phyloP scores from a whole-genome alignment of 2,113 vertebrate species.

The Phalacrocorax carbo region DNA sequence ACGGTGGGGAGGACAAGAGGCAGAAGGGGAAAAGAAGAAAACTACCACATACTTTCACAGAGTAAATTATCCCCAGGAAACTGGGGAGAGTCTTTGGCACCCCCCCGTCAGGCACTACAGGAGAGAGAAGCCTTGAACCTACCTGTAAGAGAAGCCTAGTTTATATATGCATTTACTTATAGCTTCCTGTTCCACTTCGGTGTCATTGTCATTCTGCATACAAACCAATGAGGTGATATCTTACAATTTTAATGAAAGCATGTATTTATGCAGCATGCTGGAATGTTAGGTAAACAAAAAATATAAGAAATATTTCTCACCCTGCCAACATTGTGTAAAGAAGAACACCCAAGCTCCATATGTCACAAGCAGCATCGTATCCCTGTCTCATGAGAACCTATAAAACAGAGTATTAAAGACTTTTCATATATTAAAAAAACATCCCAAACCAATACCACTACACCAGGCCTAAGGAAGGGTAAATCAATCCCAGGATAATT shows the following conservation, averaged over 20 bases:
- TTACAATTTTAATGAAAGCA: not conserved
- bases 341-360: conserved; percentile 89
- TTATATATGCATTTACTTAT: not conserved
- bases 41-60: not conserved
- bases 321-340: conserved; percentile 89
- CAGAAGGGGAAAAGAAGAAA: not conserved
- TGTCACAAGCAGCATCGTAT: conserved; percentile 89
- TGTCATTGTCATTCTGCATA: not conserved
- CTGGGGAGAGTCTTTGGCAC: not conserved
- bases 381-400: conserved; percentile 89
- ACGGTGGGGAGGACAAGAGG: not conserved
- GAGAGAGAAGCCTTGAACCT: not conserved
- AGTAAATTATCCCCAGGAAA: not conserved
- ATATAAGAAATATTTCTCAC: conserved; percentile 66
- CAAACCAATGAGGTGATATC: not conserved
- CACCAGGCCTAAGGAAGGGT: not conserved
- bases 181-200: not conserved
- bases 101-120: too few relatives aligned
- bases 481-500: not conserved
- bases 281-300: conserved; percentile 7
- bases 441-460: not conserved
- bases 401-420: conserved; percentile 4
- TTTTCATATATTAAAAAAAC: not conserved
- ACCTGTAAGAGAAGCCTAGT: not conserved
- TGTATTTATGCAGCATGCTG: not conserved